A percentile compares a stretch with the other conserved stretches of the same genome.
These are phyloP conservation scores for Tinea semifulvella DNA, from an alignment of 2,888 invertebrate genomes.

Conservation along the genomic window DNA sequence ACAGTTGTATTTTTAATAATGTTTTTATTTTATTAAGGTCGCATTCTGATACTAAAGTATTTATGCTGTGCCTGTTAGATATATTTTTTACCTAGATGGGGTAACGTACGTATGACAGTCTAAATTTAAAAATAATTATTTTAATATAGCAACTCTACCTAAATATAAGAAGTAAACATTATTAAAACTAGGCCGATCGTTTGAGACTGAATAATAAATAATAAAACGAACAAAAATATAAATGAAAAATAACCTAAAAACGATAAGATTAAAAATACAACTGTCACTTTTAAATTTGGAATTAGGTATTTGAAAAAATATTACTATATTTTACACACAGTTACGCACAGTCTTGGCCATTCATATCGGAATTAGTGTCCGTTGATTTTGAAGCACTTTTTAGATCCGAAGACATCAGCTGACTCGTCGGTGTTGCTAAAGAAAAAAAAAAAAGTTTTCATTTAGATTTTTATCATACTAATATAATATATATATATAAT, in stretches of 20 bases:
- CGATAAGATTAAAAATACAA: neutral
- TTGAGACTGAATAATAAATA: neutral
- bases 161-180: too few species aligned
- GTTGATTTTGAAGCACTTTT: constrained; percentile 33
- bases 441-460: constrained; percentile 19
- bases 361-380: constrained; percentile 25
- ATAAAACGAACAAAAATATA: neutral
- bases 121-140: too few species aligned
- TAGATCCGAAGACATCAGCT: constrained; percentile 8
- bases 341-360: constrained; percentile 9
- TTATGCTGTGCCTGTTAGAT: too few species aligned
- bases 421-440: constrained; percentile 23
- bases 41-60: too few species aligned
- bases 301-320: neutral
- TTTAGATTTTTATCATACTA: too few species aligned
- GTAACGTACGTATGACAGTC: too few species aligned
- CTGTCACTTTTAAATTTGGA: neutral
- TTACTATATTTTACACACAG: constrained; percentile 2
- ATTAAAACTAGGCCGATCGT: too few species aligned
- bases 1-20: too few species aligned
- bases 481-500: too few species aligned
- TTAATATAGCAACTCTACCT: too few species aligned
- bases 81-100: too few species aligned
- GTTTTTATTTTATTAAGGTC: too few species aligned
- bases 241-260: neutral